These are phyloP conservation scores for Macquaria ambigua DNA, from an alignment of 2,113 vertebrate genomes.

Conservation along the genomic window DNA sequence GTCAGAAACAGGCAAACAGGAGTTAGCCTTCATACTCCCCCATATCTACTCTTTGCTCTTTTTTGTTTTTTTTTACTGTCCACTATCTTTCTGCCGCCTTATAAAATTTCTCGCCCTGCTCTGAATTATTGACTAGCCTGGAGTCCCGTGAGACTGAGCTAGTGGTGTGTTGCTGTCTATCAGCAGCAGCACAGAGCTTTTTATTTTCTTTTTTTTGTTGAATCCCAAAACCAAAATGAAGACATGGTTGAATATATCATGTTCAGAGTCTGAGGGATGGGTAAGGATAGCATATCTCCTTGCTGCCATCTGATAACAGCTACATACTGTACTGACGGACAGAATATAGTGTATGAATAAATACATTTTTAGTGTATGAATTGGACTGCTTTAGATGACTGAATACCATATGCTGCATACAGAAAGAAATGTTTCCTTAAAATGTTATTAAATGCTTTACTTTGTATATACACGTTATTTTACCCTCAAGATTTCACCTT, in stretches of 20 bases:
- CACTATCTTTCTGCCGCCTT: constrained; percentile 58
- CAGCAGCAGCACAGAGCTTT: constrained; percentile 45
- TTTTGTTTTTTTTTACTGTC: constrained; percentile 33
- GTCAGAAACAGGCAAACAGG: constrained; percentile 66
- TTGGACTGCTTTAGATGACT: background rate
- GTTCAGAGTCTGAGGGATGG: constrained; percentile 13
- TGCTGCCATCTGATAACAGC: background rate
- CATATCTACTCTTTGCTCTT: constrained; percentile 57
- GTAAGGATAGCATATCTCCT: background rate
- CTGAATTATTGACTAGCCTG: constrained; percentile 82
- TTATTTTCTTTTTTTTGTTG: constrained; percentile 3
- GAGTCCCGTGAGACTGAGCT: constrained; percentile 62
- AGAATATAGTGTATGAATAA: constrained; percentile 23
- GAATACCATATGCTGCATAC: background rate
- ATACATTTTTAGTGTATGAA: background rate
- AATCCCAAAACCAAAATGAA: constrained; percentile 39
- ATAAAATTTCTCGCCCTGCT: constrained; percentile 65
- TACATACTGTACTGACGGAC: background rate
- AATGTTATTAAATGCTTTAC: background rate
- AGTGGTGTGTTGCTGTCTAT: constrained; percentile 51
- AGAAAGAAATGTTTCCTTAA: background rate
- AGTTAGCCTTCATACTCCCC: constrained; percentile 42
- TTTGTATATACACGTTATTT: background rate
- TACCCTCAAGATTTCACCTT: background rate
- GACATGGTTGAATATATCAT: constrained; percentile 29